Percentiles rank a stretch among this genome's conserved stretches.
These are phyloP conservation scores for Tyrannus savana DNA, from an alignment of 2,113 vertebrate species.

Conservation along the genomic window DNA sequence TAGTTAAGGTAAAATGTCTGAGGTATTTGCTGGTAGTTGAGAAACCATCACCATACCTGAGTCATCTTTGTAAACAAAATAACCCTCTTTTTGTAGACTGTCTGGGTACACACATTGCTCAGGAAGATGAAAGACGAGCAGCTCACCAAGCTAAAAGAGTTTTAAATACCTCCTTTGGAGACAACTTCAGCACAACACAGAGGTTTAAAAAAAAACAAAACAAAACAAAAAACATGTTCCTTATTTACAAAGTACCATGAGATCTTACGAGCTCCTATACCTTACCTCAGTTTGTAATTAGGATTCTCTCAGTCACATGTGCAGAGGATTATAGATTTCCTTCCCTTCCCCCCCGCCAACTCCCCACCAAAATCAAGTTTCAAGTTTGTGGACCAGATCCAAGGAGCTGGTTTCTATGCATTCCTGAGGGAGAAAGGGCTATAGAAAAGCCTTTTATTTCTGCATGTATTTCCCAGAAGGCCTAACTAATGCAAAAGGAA, in stretches of 20 bases:
- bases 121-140: background rate
- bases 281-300: background rate
- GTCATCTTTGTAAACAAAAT: background rate
- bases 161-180: background rate
- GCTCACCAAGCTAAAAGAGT: background rate
- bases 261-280: background rate
- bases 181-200: background rate
- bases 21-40: background rate
- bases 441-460: conserved; percentile 65
- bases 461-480: conserved; percentile 66
- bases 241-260: background rate
- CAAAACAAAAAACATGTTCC: background rate
- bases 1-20: background rate
- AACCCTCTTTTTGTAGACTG: background rate
- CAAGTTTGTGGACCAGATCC: conserved; percentile 28
- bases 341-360: background rate
- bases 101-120: background rate
- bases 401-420: conserved; percentile 51
- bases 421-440: conserved; percentile 50
- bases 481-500: conserved; percentile 52
- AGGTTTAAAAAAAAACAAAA: background rate
- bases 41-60: background rate
- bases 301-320: background rate
- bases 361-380: background rate
- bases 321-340: background rate